phyloP scores from a whole-genome alignment of 2,797 vertebrate species.

The Lagocephalus sceleratus region DNA sequence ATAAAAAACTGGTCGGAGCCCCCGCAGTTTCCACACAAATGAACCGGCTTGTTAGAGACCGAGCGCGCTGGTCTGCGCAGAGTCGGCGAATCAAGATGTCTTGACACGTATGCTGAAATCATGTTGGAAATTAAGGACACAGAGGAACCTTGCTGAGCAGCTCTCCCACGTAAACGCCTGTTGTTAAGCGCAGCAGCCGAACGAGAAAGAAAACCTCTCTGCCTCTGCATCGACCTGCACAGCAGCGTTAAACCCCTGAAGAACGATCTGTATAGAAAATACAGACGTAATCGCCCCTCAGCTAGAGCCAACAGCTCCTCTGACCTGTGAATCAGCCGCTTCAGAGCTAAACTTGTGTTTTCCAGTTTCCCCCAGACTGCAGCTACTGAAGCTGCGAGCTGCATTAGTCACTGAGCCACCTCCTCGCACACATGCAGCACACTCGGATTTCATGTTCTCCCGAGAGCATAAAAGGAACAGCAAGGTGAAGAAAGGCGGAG shows the following conservation, averaged over 20 bases:
- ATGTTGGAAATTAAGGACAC: conserved; percentile 3
- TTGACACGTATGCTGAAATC: conserved; percentile 2
- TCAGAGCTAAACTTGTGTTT: no score
- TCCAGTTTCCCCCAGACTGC: no score
- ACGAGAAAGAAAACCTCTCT: no score
- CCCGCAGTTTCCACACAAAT: conserved; percentile 8
- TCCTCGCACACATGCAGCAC: conserved; percentile 3
- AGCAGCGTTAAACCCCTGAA: no score
- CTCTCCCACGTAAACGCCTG: no score
- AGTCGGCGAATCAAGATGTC: background rate
- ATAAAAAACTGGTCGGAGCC: conserved; percentile 10
- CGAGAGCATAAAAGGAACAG: conserved; percentile 1
- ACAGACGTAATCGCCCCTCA: no score
- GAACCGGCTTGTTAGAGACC: conserved; percentile 11
- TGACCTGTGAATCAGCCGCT: no score
- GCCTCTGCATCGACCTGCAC: no score
- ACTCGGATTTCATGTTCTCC: background rate
- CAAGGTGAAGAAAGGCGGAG: conserved; percentile 9
- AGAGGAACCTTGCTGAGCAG: background rate
- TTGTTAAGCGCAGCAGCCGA: no score
- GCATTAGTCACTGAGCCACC: conserved; percentile 3
- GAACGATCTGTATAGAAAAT: no score
- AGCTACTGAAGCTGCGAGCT: conserved; percentile 1
- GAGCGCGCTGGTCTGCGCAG: conserved; percentile 1
- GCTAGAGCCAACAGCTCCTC: no score